Base-by-base conservation (phyloP, 2,113 vertebrate species). In the Peromyscus polionotus region DNA sequence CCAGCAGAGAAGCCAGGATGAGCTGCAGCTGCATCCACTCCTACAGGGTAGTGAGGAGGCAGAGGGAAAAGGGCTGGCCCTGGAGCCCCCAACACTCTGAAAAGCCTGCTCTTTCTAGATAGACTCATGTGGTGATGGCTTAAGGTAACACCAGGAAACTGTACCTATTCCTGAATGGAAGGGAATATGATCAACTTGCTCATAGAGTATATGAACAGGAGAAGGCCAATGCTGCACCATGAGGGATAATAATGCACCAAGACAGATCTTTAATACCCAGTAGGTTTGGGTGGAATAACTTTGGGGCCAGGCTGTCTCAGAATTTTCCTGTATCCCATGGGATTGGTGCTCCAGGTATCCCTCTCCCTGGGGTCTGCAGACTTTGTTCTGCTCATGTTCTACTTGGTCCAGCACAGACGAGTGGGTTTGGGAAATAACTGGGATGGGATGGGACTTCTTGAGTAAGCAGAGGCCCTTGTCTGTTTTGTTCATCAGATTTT, bases 401-500 rank as follows among this genome's bases (percentile, higher is more conserved):
- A 8, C 57, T 39, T 1, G 67, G 54, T 39, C 42, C 36, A 19
- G 70, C 24, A 65, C 17, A 95, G 90, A 91, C 3, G 1, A 92
- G 26, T 54, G 9, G 8, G 63, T 89, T 28, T 14, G n/a, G 36
- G 63, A 20, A 77, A 39, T 67, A 63, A 73, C 26, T 51, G 13
- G 14, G 48, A 33, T 73, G 13, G 39, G 19, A 3, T 7, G 3
- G 59, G 8, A 7, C 28, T 93, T 81, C 36, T 93, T 63, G 63
- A 90, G 28, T 33, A 67, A 68, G 20, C 54, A 33, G 65, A 88
- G n/a, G 19, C 17, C 26, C 85, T 93, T 33, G 31, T 59, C 92
- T 91, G 20, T 63, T 95, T 90, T 75, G 24, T 95, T 89, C 86
- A 51, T 89, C 51, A 42, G 61, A 65, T 22, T 94, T 96, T 86